phyloP scores from a whole-genome alignment of 2,113 vertebrate species.

The Platysternon megacephalum region DNA sequence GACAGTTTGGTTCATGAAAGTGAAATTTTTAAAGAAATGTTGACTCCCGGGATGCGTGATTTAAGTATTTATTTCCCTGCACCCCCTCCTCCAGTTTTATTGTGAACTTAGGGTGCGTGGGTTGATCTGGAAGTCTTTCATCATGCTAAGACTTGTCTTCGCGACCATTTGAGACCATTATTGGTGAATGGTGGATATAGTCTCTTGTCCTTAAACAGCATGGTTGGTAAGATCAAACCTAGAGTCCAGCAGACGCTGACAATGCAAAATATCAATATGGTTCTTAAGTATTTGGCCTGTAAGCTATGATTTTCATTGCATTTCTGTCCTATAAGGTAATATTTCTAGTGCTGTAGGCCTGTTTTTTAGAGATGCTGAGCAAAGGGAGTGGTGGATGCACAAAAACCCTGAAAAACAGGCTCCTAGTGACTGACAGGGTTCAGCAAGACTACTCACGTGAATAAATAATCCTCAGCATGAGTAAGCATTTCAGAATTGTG shows the following conservation, averaged over 20 bases:
- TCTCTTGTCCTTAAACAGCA: neutral
- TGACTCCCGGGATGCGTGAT: neutral
- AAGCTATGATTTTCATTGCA: neutral
- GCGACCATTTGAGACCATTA: neutral
- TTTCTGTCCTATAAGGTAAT: neutral
- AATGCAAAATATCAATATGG: neutral
- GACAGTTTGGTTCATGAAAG: neutral
- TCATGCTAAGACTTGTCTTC: neutral
- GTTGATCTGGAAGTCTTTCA: neutral
- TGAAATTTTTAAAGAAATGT: neutral
- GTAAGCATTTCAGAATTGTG: neutral
- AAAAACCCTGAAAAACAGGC: neutral
- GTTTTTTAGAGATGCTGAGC: neutral
- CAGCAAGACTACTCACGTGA: neutral
- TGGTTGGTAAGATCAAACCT: neutral
- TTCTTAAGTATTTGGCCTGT: neutral
- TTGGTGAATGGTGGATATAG: neutral
- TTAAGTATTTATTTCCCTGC: neutral
- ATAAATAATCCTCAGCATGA: slow-evolving; percentile 16
- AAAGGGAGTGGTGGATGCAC: neutral
- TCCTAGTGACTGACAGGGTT: neutral
- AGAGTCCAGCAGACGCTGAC: neutral
- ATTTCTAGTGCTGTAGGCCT: neutral
- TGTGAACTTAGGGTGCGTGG: neutral
- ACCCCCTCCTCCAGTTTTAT: neutral